These are phyloP conservation scores for Lithophane semibrunnea DNA, from an alignment of 2,888 invertebrate genomes.

Conservation along the genomic window DNA sequence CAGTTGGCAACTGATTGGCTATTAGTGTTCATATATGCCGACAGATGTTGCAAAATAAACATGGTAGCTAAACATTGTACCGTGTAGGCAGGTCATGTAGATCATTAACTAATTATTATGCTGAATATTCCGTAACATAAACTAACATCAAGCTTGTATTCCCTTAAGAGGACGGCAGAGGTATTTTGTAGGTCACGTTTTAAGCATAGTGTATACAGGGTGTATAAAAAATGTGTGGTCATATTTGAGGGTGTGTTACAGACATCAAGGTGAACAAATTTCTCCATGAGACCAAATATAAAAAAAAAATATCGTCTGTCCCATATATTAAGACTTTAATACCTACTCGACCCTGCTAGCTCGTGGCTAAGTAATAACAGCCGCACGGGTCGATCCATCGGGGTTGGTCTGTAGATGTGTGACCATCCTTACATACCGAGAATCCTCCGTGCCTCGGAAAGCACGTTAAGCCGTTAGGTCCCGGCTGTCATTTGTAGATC, in stretches of 20 bases:
- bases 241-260: background rate
- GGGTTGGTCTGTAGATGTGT: too few species aligned
- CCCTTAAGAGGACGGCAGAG: background rate
- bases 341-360: too few species aligned
- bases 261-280: too few species aligned
- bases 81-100: background rate
- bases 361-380: too few species aligned
- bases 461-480: too few species aligned
- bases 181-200: background rate
- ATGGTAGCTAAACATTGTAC: background rate
- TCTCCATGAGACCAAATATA: too few species aligned
- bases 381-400: too few species aligned
- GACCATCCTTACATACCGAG: too few species aligned
- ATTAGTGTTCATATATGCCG: background rate
- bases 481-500: too few species aligned
- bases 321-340: too few species aligned
- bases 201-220: background rate
- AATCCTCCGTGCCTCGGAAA: too few species aligned
- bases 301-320: too few species aligned
- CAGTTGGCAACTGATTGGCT: constrained; percentile 11
- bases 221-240: background rate
- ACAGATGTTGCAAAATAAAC: constrained; percentile 1
- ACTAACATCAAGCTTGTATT: background rate
- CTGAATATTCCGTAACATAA: background rate
- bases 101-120: background rate